Evolutionary conservation across 2,797 vertebrate genomes (phyloP), one percentile per base, ranked within the genome.

Genomic region (Denticeps clupeoides): DNA sequence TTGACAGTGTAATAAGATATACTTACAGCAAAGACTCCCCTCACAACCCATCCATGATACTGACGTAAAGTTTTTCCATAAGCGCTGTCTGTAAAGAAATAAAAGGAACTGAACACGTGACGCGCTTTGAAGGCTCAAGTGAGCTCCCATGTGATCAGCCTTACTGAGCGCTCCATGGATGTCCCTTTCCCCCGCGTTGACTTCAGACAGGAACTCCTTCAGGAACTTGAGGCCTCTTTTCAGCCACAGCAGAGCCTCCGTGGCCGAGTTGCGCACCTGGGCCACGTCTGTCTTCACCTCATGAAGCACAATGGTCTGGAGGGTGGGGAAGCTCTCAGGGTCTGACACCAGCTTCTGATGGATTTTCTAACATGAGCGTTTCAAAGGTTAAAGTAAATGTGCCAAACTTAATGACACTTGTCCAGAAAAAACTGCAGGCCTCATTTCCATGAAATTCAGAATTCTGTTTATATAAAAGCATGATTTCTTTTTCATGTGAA

Each of bases 21-120:
- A 89, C 94, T 74, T 60, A 99, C 95, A 1, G 95, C 95, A 72
- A 98, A 99, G 32, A 99, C 93, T 0, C 95, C 93, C 1, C 94
- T 83, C 33, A 99, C 88, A 15, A 99, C 95, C 95, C 95, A 99
- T 46, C 95, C 93, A 0, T 99, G 95, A 71, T 97, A 92, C 48
- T 89, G 92, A 18, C 95, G 82, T 41, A 99, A 69, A 0, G 92
- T 97, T 75, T 84, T 91, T 21, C 94, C 93, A 31, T 99, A 99
- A 4, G 95, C 90, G 0, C 82, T 90, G 71, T 93, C 95, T 99
- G 60, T 1, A 24, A 25, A 15, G 55, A 38, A 51, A 23, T 50
- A 37, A 2, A 51, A 1, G 13, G 1, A n/a, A n/a, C n/a, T n/a
- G n/a, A n/a, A n/a, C n/a, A n/a, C n/a, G n/a, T n/a, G n/a, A n/a